phyloP scores from a whole-genome alignment of 2,113 vertebrate species.

The Zosterops pallidus region DNA sequence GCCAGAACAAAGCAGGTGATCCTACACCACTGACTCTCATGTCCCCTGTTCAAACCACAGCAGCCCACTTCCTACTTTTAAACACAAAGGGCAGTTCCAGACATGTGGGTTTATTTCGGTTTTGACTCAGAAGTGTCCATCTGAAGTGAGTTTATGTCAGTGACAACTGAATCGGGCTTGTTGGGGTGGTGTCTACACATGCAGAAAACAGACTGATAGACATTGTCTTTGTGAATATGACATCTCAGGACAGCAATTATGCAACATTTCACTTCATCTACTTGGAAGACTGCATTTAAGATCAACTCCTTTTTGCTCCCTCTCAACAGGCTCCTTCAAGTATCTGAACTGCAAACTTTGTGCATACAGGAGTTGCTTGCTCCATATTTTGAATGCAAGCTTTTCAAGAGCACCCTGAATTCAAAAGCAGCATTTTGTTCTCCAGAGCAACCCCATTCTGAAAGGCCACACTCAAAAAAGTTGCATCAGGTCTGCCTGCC shows the following conservation, averaged over 20 bases:
- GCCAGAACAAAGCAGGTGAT: background rate
- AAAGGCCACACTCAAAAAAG: background rate
- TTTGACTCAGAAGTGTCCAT: background rate
- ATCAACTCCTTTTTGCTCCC: background rate
- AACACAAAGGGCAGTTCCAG: background rate
- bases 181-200: background rate
- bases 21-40: background rate
- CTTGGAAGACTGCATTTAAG: background rate
- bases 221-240: rapidly evolving
- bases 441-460: background rate
- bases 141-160: background rate
- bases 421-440: background rate
- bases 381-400: background rate
- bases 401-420: background rate
- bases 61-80: background rate
- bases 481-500: background rate
- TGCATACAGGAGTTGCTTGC: background rate
- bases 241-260: background rate
- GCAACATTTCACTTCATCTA: background rate
- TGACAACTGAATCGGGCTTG: background rate
- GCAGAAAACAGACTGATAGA: background rate
- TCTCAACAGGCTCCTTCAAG: background rate
- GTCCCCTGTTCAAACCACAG: background rate
- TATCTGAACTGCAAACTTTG: background rate
- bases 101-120: background rate